These are phyloP conservation scores for Cosmopolites sordidus DNA, from an alignment of 2,888 invertebrate genomes.

Conservation along the genomic window DNA sequence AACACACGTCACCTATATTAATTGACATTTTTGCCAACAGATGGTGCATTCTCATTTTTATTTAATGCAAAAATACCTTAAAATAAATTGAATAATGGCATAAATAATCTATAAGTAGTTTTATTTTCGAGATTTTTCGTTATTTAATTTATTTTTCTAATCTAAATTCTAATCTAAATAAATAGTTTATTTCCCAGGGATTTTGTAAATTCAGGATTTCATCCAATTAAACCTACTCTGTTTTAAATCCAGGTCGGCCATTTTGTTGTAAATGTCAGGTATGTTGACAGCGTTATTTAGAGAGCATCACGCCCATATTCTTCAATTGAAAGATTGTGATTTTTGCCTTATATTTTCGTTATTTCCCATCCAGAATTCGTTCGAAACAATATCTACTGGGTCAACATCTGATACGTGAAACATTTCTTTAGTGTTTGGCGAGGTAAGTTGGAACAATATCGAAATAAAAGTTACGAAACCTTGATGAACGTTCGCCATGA, in stretches of 20 bases:
- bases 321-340: conserved; percentile 13
- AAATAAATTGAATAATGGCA: no score
- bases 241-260: background rate
- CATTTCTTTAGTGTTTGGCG: conserved; percentile 12
- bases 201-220: no score
- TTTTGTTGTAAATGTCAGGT: conserved; percentile 8
- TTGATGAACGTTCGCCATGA: background rate
- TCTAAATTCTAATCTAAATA: no score
- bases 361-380: background rate
- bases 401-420: conserved; percentile 1
- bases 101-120: no score
- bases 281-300: conserved; percentile 7
- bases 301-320: conserved; percentile 2
- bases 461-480: conserved; percentile 7
- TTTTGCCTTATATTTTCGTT: conserved; percentile 5
- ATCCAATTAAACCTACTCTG: no score
- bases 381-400: background rate
- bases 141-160: no score
- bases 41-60: background rate
- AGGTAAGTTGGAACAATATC: conserved; percentile 21
- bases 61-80: no score
- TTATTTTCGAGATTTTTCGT: no score
- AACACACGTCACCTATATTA: background rate
- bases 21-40: background rate
- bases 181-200: no score